phyloP scores from a whole-genome alignment of 1,140 invertebrate genomes.

The Globodera rostochiensis region DNA sequence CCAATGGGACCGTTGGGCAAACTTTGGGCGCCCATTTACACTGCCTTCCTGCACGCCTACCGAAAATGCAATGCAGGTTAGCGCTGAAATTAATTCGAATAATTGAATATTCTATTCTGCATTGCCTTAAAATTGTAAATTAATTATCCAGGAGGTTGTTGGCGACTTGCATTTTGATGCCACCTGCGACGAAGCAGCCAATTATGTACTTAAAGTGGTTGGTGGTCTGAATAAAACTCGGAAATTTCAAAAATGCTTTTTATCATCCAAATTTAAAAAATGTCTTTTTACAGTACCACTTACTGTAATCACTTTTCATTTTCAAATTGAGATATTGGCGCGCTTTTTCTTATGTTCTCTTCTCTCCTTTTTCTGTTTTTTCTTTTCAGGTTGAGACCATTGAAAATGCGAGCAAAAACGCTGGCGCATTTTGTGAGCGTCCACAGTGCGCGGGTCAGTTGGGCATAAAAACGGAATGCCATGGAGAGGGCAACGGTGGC shows the following conservation, averaged over 20 bases:
- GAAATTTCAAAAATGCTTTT: background rate
- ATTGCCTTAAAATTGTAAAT: background rate
- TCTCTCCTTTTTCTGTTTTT: no score
- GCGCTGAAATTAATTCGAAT: background rate
- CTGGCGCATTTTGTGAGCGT: conserved; percentile 25
- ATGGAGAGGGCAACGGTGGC: background rate
- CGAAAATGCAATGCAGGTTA: conserved; percentile 18
- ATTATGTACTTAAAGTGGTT: conserved; percentile 14
- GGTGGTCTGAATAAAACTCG: background rate
- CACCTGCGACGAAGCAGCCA: background rate
- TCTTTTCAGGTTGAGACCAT: background rate
- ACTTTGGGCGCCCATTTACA: conserved; percentile 11
- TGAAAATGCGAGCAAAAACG: background rate
- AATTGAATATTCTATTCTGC: background rate
- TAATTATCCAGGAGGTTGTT: background rate
- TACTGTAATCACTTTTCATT: no score
- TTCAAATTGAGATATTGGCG: background rate
- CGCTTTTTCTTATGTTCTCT: background rate
- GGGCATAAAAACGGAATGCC: conserved; percentile 14
- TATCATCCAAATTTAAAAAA: background rate
- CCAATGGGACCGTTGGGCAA: conserved; percentile 25
- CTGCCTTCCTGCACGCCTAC: conserved; percentile 35
- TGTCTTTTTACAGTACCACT: no score
- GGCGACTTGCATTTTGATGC: conserved; percentile 24
- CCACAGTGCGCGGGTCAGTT: conserved; percentile 28